Conservation (phyloP, 2,113 vertebrate genomes). For the Myotis lucifugus region DNA sequence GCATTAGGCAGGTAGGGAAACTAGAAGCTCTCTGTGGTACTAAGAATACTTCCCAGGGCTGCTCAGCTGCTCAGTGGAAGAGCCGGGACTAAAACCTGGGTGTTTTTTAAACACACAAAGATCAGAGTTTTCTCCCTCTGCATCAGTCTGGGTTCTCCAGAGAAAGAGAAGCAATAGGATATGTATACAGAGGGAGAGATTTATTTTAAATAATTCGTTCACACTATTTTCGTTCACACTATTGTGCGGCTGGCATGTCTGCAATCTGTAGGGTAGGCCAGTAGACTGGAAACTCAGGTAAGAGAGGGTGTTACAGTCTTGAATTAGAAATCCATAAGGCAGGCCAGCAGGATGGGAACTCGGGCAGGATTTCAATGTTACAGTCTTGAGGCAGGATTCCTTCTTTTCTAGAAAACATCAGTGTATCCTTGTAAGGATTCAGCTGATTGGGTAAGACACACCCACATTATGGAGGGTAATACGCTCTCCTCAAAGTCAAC, state of each 20-base stretch:
- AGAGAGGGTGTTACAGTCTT: not conserved
- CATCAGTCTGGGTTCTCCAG: not conserved
- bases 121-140: not conserved
- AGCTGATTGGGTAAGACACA: not conserved
- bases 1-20: not conserved
- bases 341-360: not conserved
- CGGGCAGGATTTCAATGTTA: not conserved
- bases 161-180: not conserved
- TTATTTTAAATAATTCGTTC: conserved; percentile 22
- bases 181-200: not conserved
- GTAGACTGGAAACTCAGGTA: not conserved
- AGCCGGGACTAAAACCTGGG: not conserved
- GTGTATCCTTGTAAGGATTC: not conserved
- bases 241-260: not conserved
- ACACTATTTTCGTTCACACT: not conserved
- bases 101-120: not conserved
- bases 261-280: not conserved
- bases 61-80: not conserved
- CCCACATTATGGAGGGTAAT: not conserved
- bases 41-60: not conserved
- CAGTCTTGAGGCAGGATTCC: not conserved
- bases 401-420: not conserved
- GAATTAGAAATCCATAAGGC: not conserved
- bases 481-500: not conserved
- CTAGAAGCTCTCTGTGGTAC: not conserved